Evolutionary conservation across 2,888 invertebrate genomes (phyloP).

Genomic region (Bedellia somnulentella): DNA sequence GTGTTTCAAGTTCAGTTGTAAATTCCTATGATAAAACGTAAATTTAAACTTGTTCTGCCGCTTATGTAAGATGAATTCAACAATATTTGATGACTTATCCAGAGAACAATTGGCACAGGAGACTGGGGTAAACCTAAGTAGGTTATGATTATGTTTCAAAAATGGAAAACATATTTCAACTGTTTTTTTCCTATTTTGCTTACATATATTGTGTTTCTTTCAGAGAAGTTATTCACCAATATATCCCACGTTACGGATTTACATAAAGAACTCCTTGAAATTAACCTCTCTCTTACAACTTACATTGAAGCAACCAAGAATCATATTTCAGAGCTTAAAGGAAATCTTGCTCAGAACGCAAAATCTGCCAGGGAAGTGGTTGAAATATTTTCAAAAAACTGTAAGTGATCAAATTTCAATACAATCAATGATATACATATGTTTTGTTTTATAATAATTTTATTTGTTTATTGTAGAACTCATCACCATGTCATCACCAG

Average conservation of each 20-base stretch:
- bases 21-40: too few relatives aligned
- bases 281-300: conserved; percentile 44
- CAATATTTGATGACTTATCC: conserved; percentile 36
- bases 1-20: too few relatives aligned
- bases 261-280: conserved; percentile 41
- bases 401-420: conserved; percentile 18
- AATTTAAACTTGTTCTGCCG: too few relatives aligned
- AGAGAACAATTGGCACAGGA: conserved; percentile 38
- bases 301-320: conserved; percentile 44
- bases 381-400: conserved; percentile 32
- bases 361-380: conserved; percentile 37
- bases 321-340: conserved; percentile 25
- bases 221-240: conserved; percentile 42
- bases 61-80: conserved; percentile 54
- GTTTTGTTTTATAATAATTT: too few relatives aligned
- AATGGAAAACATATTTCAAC: conserved; percentile 30
- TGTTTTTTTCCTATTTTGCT: conserved; percentile 20
- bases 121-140: conserved; percentile 40
- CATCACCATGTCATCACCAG: too few relatives aligned
- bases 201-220: conserved; percentile 17
- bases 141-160: conserved; percentile 35
- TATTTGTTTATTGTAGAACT: too few relatives aligned
- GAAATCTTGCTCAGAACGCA: conserved; percentile 33
- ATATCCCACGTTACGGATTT: conserved; percentile 29
- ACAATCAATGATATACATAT: too few relatives aligned